These are phyloP conservation scores for Chlamydotis undulata DNA, from an alignment of 2,113 vertebrate genomes.

Conservation along the genomic window DNA sequence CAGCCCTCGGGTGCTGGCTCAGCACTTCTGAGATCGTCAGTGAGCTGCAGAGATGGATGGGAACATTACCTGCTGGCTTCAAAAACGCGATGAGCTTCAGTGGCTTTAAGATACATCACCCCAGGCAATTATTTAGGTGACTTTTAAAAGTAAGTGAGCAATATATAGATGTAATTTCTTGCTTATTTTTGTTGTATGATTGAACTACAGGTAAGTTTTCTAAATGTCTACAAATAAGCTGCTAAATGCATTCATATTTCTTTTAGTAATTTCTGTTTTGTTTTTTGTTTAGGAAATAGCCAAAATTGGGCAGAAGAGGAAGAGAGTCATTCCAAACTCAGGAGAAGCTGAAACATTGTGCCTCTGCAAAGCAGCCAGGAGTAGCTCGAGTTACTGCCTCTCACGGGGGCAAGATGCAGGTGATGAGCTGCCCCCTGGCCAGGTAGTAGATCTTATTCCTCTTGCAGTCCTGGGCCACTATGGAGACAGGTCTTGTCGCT, in stretches of 20 bases:
- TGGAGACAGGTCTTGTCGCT: rapidly evolving
- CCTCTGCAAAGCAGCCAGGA: background rate
- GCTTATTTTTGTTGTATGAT: background rate
- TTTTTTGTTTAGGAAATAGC: background rate
- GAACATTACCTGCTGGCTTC: background rate
- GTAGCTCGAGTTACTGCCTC: background rate
- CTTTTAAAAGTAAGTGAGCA: background rate
- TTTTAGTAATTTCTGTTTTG: background rate
- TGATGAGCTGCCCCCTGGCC: background rate
- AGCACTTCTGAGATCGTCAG: background rate
- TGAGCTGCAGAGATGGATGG: background rate
- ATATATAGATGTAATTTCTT: background rate
- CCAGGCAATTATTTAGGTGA: background rate
- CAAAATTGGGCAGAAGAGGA: background rate
- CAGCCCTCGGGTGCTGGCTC: background rate
- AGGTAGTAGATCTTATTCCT: background rate
- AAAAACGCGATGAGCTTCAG: background rate
- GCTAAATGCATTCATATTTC: background rate
- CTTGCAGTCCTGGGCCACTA: background rate
- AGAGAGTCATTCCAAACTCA: background rate
- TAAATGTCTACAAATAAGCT: background rate
- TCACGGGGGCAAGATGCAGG: background rate
- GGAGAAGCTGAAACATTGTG: background rate
- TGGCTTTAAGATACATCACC: background rate
- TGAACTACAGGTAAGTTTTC: background rate